A percentile compares a stretch with the other conserved stretches of the same genome.
These are phyloP conservation scores for Zalophus californianus DNA, from an alignment of 2,797 vertebrate genomes.

Conservation along the genomic window DNA sequence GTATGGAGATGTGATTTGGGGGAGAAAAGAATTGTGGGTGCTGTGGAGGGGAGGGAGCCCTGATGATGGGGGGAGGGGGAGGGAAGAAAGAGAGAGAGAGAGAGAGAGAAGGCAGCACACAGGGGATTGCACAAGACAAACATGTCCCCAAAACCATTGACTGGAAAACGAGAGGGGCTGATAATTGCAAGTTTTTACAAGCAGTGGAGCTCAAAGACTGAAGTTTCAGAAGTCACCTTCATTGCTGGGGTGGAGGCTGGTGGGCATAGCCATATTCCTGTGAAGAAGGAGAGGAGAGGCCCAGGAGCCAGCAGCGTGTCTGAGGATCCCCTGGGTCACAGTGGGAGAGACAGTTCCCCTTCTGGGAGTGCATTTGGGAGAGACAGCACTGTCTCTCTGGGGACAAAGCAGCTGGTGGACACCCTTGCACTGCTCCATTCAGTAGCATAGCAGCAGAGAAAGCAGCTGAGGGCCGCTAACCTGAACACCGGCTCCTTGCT, in stretches of 20 bases:
- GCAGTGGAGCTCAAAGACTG: background rate
- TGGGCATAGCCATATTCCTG: background rate
- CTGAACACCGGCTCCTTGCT: background rate
- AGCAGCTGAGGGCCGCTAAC: background rate
- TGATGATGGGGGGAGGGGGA: background rate
- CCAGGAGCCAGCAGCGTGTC: background rate
- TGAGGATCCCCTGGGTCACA: background rate
- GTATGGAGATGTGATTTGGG: background rate
- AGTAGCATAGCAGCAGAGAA: background rate
- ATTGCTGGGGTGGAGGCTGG: background rate
- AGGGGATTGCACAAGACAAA: background rate
- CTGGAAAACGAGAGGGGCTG: background rate
- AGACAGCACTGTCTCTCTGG: background rate
- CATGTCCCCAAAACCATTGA: background rate
- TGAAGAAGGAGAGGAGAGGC: background rate
- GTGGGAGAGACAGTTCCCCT: background rate
- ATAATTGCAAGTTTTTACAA: background rate
- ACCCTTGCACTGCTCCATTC: background rate
- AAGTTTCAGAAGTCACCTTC: background rate
- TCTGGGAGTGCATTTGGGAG: background rate
- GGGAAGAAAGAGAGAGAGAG: too few relatives aligned
- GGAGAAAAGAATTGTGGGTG: background rate
- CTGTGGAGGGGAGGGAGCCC: background rate
- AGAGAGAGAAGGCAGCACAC: background rate
- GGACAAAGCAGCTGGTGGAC: background rate